Base-by-base conservation (phyloP, 2,113 vertebrate species). In the Callithrix jacchus region DNA sequence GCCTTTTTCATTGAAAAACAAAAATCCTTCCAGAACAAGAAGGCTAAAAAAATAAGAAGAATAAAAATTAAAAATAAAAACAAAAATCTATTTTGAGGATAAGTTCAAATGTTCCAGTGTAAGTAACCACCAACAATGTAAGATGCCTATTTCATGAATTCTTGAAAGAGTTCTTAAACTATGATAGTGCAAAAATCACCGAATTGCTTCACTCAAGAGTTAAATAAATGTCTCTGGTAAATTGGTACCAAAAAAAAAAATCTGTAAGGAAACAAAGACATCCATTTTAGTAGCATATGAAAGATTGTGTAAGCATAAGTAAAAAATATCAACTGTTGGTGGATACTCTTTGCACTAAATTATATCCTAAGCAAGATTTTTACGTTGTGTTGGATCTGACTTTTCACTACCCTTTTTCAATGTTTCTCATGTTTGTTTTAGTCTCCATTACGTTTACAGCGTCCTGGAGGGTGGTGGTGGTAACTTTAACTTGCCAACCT, bases 401-500 rank as follows among this genome's bases (percentile, higher is more conserved):
- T 91, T 70, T 54, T 85, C 18, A 7, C 35, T 45, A 71, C 14
- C 37, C n/a, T 45, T 8, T 91, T 92, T 64, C n/a, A 71, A 95
- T 58, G 88, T 93, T 79, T 52, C 68, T 30, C 14, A 1, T 68
- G 27, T 95, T 95, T 96, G n/a, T 89, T 95, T 97, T 95, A 45
- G 54, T 74, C 87, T 93, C 64, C 45, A 70, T 89, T 94, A 92
- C 52, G 54, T 96, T 93, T 95, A 91, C 37, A 71, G n/a, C 66
- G n/a, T 96, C 74, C 95, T 96, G 32, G 83, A 89, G 94, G 89
- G 25, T 52, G 37, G 47, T 30, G 14, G 70, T 89, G 66, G 82
- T 98, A 71, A 71, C 91, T 95, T 87, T 92, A 96, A 96, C 97
- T 96, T 96, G 70, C 93, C 95, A 94, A 90, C 58, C 76, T 89